A percentile compares a stretch with the other conserved stretches of the same genome.
phyloP scores from a whole-genome alignment of 2,888 invertebrate genomes.

The Bedellia somnulentella region DNA sequence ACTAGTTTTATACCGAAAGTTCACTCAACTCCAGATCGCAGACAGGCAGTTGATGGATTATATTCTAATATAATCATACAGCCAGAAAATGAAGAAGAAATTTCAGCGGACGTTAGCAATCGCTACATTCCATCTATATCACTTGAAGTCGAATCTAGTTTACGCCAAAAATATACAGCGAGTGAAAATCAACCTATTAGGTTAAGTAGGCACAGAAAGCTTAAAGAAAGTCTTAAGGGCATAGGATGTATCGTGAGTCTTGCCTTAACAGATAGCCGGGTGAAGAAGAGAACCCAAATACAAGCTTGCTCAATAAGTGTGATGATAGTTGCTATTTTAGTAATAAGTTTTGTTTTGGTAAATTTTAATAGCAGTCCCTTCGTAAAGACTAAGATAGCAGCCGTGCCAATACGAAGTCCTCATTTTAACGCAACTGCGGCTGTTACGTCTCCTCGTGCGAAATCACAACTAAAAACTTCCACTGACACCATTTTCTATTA shows the following conservation, averaged over 20 bases:
- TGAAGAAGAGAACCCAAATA: constrained; percentile 50
- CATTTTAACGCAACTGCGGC: constrained; percentile 24
- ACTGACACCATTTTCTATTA: constrained; percentile 15
- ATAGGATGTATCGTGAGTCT: constrained; percentile 49
- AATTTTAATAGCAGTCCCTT: constrained; percentile 47
- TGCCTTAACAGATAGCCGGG: constrained; percentile 38
- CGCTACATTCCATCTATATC: constrained; percentile 44
- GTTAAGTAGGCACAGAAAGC: constrained; percentile 31
- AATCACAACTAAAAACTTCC: constrained; percentile 13
- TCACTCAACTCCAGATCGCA: constrained; percentile 41
- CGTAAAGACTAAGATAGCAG: constrained; percentile 34
- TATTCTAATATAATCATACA: too few relatives aligned
- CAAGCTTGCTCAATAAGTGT: constrained; percentile 57
- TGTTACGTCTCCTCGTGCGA: constrained; percentile 23
- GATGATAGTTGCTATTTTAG: constrained; percentile 52
- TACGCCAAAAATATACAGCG: constrained; percentile 39
- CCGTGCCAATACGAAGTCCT: constrained; percentile 39
- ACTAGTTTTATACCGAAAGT: constrained; percentile 29
- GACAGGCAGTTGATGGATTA: too few relatives aligned
- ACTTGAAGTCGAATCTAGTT: constrained; percentile 36
- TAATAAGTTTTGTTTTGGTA: constrained; percentile 52
- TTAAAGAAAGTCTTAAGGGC: constrained; percentile 47
- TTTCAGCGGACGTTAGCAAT: constrained; percentile 17
- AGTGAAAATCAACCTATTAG: constrained; percentile 28
- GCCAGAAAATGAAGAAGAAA: constrained; percentile 15